Percentiles rank a stretch among this genome's conserved stretches.
Conservation (phyloP, 1,140 invertebrate species). For the Cephus cinctus region DNA sequence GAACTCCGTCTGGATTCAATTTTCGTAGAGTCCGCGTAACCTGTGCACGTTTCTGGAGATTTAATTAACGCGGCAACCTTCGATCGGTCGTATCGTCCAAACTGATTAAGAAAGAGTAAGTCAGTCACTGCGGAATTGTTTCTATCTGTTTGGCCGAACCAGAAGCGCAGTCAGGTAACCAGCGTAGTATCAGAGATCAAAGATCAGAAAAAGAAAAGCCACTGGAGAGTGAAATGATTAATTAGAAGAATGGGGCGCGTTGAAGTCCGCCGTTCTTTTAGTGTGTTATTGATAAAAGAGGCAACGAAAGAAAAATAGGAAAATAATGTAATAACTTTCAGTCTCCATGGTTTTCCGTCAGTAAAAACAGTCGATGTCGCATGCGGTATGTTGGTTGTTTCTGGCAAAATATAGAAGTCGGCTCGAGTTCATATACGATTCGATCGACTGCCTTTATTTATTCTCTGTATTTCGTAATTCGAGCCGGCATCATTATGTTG, state of each 20-base stretch:
- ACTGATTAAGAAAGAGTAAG: conserved; percentile 22
- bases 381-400: no score
- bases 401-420: no score
- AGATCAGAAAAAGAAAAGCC: conserved; percentile 4
- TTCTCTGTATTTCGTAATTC: no score
- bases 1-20: no score
- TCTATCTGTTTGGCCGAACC: conserved; percentile 49
- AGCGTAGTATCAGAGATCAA: conserved; percentile 6
- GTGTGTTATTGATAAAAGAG: neutral
- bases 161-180: conserved; percentile 53
- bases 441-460: no score
- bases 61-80: conserved; percentile 15
- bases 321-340: conserved; percentile 22
- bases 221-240: no score
- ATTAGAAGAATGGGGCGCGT: conserved; percentile 1
- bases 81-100: conserved; percentile 13
- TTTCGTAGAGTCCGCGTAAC: no score
- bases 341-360: conserved; percentile 20
- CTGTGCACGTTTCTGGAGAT: no score
- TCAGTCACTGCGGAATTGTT: conserved; percentile 26
- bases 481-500: no score
- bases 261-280: neutral
- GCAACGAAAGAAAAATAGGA: conserved; percentile 18
- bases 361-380: conserved; percentile 27
- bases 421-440: no score